Percentiles rank a stretch among this genome's conserved stretches.
Conservation (phyloP, 2,113 vertebrate species). For the Brachyistius frenatus region DNA sequence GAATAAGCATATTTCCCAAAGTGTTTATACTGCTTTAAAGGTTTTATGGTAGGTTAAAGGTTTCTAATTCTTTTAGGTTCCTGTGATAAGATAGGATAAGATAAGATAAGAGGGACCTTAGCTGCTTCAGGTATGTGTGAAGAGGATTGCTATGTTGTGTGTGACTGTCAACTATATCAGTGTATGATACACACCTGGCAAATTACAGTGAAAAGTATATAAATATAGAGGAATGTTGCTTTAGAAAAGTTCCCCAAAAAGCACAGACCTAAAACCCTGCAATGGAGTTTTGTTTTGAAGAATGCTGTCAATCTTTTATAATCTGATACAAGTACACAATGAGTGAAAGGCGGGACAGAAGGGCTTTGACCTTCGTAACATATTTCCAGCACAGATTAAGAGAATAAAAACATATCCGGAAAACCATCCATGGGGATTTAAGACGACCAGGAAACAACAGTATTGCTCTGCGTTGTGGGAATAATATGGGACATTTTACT, state of each 20-base stretch:
- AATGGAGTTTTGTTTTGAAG: constrained; percentile 11
- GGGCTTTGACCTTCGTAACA: constrained; percentile 33
- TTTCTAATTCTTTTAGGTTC: background rate
- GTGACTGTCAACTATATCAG: background rate
- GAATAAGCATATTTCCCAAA: no score
- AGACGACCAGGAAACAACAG: constrained; percentile 28
- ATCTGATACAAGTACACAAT: constrained; percentile 8
- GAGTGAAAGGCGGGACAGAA: constrained; percentile 18
- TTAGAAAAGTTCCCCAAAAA: background rate
- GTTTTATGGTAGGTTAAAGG: constrained; percentile 7
- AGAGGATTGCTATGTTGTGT: background rate
- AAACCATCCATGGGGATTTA: constrained; percentile 21
- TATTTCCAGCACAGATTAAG: constrained; percentile 28
- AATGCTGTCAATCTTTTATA: constrained; percentile 27
- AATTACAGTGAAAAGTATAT: no score
- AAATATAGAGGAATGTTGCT: background rate
- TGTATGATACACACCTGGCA: no score
- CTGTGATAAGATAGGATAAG: background rate
- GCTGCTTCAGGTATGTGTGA: background rate
- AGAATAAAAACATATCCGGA: constrained; percentile 31
- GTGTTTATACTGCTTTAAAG: background rate
- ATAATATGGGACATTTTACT: constrained; percentile 31
- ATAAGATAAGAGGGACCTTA: background rate
- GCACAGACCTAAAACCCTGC: background rate
- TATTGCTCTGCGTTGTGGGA: constrained; percentile 30